A percentile compares a stretch with the other conserved stretches of the same genome.
Evolutionary conservation across 2,888 invertebrate species (phyloP).

Genomic region (Dryomyza anilis): DNA sequence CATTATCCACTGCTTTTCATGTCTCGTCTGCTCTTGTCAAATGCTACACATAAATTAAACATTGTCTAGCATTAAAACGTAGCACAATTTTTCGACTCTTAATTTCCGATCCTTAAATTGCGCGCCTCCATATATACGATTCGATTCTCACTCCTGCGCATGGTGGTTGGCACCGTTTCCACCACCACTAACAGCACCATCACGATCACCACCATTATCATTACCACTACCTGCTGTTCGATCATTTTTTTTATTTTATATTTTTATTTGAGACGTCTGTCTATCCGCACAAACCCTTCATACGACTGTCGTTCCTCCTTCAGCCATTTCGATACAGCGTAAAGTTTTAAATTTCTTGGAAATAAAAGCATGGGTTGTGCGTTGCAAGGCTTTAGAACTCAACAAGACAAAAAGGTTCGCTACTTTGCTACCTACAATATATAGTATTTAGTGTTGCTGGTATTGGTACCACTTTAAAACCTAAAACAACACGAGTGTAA

Average conservation of each 20-base stretch:
- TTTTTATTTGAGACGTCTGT: no score
- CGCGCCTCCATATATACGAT: background rate
- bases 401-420: constrained; percentile 6
- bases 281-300: no score
- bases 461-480: constrained; percentile 2
- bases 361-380: constrained; percentile 51
- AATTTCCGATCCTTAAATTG: constrained; percentile 16
- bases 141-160: background rate
- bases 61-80: constrained; percentile 1
- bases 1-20: background rate
- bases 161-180: no score
- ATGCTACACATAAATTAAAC: constrained; percentile 15
- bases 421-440: background rate
- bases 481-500: background rate
- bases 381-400: background rate
- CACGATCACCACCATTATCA: background rate
- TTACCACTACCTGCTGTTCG: background rate
- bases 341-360: constrained; percentile 62
- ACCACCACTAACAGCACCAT: no score
- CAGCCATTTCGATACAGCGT: background rate
- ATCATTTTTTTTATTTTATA: background rate
- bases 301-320: background rate
- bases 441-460: background rate
- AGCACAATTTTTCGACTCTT: background rate
- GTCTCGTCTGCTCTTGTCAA: background rate